Percentiles rank a stretch among this genome's conserved stretches.
Evolutionary conservation across 2,113 vertebrate genomes (phyloP).

Genomic region (Columba janthina): DNA sequence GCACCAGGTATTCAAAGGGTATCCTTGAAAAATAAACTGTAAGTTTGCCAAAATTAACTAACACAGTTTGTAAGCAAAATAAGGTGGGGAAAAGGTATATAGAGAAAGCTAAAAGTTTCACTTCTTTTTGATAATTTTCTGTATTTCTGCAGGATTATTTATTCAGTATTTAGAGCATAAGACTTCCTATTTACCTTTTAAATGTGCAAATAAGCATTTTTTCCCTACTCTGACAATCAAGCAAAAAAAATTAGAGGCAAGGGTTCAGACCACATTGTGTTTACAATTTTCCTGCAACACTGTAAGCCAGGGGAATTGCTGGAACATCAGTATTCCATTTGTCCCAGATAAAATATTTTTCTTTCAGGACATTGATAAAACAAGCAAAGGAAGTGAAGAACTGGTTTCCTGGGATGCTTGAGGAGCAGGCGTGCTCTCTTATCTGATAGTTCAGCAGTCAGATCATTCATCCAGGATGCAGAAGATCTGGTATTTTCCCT

Average conservation of each 20-base stretch:
- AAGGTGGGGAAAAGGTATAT: neutral
- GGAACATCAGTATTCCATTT: neutral
- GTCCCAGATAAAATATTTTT: neutral
- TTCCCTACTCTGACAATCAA: neutral
- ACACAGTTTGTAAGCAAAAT: neutral
- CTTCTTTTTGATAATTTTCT: neutral
- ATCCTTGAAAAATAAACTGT: neutral
- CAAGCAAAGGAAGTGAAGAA: neutral
- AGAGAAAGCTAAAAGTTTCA: neutral
- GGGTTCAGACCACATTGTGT: neutral
- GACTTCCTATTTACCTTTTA: neutral
- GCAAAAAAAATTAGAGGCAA: neutral
- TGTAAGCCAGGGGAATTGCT: neutral
- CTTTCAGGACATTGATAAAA: neutral
- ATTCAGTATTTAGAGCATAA: neutral
- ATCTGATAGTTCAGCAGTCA: neutral
- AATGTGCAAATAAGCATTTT: neutral
- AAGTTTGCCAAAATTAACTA: neutral
- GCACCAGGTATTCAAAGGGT: neutral
- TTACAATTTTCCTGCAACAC: neutral
- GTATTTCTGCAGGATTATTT: neutral
- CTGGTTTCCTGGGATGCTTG: neutral
- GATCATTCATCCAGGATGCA: neutral
- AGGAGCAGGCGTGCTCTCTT: neutral
- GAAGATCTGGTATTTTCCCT: neutral